phyloP scores from a whole-genome alignment of 37 sponge, comb jelly and placozoan species.

The Amphimedon queenslandica region DNA sequence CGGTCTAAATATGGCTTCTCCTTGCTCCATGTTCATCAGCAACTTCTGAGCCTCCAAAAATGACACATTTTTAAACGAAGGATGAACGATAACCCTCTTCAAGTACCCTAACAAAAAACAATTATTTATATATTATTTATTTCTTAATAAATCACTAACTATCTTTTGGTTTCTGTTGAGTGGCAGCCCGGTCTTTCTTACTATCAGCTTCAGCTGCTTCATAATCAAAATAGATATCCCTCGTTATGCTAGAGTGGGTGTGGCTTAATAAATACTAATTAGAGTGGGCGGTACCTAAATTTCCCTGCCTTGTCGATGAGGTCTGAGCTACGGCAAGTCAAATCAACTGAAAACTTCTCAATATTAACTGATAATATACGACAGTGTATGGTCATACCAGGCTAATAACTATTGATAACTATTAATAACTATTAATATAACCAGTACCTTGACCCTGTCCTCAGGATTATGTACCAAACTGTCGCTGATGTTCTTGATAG shows the following conservation, averaged over 20 bases:
- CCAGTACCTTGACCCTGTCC: constrained; percentile 77
- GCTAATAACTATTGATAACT: constrained; percentile 16
- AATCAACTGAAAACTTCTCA: constrained; percentile 92
- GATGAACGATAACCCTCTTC: constrained; percentile 90
- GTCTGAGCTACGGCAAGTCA: constrained; percentile 89
- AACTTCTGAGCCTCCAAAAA: constrained; percentile 69
- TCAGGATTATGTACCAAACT: constrained; percentile 69
- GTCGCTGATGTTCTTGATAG: constrained; percentile 91
- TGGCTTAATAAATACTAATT: no score
- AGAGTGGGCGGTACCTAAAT: no score
- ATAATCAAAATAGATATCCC: constrained; percentile 87
- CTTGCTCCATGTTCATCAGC: constrained; percentile 66
- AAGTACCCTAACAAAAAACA: constrained; percentile 41
- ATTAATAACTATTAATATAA: neutral
- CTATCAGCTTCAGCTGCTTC: constrained; percentile 59
- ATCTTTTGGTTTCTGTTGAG: constrained; percentile 24
- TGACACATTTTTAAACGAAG: constrained; percentile 79
- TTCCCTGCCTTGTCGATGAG: constrained; percentile 67
- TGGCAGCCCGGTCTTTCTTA: constrained; percentile 55
- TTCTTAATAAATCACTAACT: neutral
- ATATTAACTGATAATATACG: constrained; percentile 80
- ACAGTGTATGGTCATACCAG: constrained; percentile 88
- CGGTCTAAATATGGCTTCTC: constrained; percentile 95
- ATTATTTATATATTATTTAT: neutral
- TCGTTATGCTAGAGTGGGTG: constrained; percentile 30